Evolutionary conservation across 2,113 vertebrate species (phyloP), one percentile per base, ranked within the genome.

Genomic region (Callipepla squamata): DNA sequence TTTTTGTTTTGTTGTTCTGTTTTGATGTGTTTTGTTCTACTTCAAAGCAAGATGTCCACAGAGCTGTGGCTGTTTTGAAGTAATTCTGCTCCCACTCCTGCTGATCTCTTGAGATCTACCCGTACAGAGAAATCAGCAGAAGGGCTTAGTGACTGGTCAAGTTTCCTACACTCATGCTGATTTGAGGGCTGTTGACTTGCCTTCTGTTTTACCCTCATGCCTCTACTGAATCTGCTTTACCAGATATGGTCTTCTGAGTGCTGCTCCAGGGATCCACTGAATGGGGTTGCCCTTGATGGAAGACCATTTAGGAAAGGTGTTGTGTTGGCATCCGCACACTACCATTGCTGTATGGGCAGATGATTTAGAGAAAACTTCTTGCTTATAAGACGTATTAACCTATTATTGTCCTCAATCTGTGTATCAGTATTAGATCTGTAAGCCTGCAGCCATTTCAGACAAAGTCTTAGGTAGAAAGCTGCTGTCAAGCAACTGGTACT

Each of bases 261-360:
- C 30, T 51, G 15, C 59, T 40, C 22, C 72, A 26, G 32, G 9
- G 12, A 36, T 16, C 32, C 25, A 13, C 22, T 44, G 72, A 58
- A 0, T 0, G 12, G 22, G 7, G 40, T 51, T 82, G 5, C 3
- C 32, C 3, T 9, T 11, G 62, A 38, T 11, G 9, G 32, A 80
- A 63, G 17, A 50, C 5, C 26, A 53, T 57, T 76, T 13, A 32
- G 74, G 68, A 79, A 45, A 61, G 28, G 15, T 50, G 26, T 1
- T 0, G 0, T 45, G 4, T 45, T 70, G 53, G 17, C 81, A 17
- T 83, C 77, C 62, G 11, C 26, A 25, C 32, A 7, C n/a, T 78
- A 26, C 1, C 0, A 1, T 44, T 88, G 28, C 8, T 50, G 6
- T 55, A 1, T 19, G 30, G 47, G 61, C 14, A 69, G 58, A 26